Evolutionary conservation across 2,113 vertebrate species (phyloP).

Genomic region (Odocoileus hemionus): DNA sequence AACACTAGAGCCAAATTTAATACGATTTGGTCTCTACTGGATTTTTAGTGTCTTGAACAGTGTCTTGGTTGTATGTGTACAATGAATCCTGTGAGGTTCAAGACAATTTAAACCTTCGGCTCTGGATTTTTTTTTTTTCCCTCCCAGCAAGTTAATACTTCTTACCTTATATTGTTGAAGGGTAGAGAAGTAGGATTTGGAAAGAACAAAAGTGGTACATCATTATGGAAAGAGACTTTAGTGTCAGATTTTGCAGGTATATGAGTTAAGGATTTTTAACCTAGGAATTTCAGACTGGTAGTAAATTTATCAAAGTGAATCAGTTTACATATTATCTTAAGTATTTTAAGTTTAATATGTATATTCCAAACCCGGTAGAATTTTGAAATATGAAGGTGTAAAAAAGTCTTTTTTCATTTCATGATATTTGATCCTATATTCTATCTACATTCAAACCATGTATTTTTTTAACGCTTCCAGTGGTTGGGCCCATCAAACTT

Average conservation of each 20-base stretch:
- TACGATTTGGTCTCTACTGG: neutral
- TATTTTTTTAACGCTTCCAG: neutral
- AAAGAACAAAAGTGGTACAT: neutral
- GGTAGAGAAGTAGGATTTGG: neutral
- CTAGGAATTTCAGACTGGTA: slow-evolving; percentile 2
- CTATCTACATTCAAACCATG: neutral
- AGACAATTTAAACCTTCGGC: neutral
- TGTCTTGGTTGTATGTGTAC: neutral
- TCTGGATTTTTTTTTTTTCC: neutral
- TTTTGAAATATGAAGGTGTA: neutral
- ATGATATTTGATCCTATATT: neutral
- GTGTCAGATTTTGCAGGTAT: slow-evolving; percentile 14
- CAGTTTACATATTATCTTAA: neutral
- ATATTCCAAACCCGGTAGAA: neutral
- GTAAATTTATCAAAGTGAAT: neutral
- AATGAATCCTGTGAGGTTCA: neutral
- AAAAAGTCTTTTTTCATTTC: neutral
- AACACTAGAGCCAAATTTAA: neutral
- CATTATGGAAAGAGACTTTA: neutral
- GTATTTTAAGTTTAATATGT: neutral
- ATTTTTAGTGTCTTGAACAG: neutral
- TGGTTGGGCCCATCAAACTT: neutral
- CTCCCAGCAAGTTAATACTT: neutral
- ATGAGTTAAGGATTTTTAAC: slow-evolving; percentile 26
- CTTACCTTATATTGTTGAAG: neutral